Percentiles rank a stretch among this genome's conserved stretches.
These are phyloP conservation scores for Coleophora flavipennella DNA, from an alignment of 2,888 invertebrate genomes.

Conservation along the genomic window DNA sequence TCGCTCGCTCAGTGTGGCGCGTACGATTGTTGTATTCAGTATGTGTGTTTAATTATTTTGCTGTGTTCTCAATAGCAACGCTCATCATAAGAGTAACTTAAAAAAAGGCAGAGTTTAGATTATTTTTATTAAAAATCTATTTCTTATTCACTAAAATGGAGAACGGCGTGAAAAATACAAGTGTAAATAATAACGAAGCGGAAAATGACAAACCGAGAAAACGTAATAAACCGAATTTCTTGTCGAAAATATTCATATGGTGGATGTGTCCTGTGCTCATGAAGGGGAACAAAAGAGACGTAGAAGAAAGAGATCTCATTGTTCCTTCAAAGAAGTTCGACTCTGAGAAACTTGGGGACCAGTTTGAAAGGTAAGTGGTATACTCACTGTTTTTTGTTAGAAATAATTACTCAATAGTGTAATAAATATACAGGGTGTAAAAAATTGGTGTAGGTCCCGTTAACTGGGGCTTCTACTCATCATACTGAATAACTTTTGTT, in stretches of 20 bases:
- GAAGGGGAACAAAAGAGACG: constrained; percentile 71
- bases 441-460: too few relatives aligned
- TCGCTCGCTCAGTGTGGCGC: constrained; percentile 1
- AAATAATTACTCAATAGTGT: too few relatives aligned
- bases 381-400: too few relatives aligned
- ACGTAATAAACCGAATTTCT: constrained; percentile 41
- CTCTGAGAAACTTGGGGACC: constrained; percentile 73
- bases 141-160: constrained; percentile 16
- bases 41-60: neutral
- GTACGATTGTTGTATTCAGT: neutral
- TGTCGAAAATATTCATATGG: constrained; percentile 55
- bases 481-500: too few relatives aligned
- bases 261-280: constrained; percentile 63
- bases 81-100: too few relatives aligned
- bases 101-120: too few relatives aligned
- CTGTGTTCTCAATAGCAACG: too few relatives aligned
- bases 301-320: constrained; percentile 78
- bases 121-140: neutral
- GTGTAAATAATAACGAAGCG: constrained; percentile 13
- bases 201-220: constrained; percentile 22
- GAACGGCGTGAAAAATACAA: constrained; percentile 17
- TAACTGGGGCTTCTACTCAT: too few relatives aligned
- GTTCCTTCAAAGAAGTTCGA: constrained; percentile 72
- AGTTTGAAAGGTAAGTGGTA: constrained; percentile 65
- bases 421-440: too few relatives aligned